These are phyloP conservation scores for Tricholauxania praeusta DNA, from an alignment of 2,888 invertebrate species.

Conservation along the genomic window DNA sequence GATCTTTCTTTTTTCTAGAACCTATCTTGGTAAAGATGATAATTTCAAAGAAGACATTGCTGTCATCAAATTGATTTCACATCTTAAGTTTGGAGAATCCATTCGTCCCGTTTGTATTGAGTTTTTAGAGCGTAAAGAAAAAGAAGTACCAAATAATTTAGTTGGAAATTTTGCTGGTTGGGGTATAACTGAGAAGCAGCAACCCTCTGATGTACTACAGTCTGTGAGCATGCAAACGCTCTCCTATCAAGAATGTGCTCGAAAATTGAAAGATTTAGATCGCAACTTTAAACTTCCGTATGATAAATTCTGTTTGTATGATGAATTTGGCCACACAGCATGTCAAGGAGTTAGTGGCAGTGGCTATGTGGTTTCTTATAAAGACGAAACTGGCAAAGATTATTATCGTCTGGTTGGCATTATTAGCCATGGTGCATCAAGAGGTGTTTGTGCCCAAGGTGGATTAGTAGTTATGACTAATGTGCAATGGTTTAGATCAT, in stretches of 20 bases:
- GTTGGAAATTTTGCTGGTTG: constrained; percentile 37
- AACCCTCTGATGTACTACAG: constrained; percentile 20
- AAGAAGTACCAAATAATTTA: constrained; percentile 12
- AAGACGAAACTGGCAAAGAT: not conserved
- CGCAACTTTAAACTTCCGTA: constrained; percentile 26
- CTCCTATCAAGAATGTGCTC: constrained; percentile 23
- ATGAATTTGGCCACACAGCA: constrained; percentile 24
- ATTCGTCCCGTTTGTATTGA: constrained; percentile 64
- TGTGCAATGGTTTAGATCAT: not conserved
- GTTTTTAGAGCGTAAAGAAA: not conserved
- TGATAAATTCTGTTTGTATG: constrained; percentile 32
- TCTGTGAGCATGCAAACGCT: constrained; percentile 32
- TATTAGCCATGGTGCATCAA: constrained; percentile 30
- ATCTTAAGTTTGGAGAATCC: constrained; percentile 54
- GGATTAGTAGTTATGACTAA: constrained; percentile 39
- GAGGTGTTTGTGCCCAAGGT: constrained; percentile 31
- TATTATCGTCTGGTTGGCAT: constrained; percentile 17
- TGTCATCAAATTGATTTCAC: constrained; percentile 55
- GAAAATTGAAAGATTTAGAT: not conserved
- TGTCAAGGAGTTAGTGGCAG: constrained; percentile 37
- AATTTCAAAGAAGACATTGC: constrained; percentile 61
- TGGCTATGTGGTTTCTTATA: constrained; percentile 21
- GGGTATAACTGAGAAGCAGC: constrained; percentile 24
- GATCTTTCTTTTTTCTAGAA: constrained; percentile 38
- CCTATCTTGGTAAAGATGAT: constrained; percentile 46